Evolutionary conservation across 2,888 invertebrate genomes (phyloP).

Genomic region (Patella caerulea): DNA sequence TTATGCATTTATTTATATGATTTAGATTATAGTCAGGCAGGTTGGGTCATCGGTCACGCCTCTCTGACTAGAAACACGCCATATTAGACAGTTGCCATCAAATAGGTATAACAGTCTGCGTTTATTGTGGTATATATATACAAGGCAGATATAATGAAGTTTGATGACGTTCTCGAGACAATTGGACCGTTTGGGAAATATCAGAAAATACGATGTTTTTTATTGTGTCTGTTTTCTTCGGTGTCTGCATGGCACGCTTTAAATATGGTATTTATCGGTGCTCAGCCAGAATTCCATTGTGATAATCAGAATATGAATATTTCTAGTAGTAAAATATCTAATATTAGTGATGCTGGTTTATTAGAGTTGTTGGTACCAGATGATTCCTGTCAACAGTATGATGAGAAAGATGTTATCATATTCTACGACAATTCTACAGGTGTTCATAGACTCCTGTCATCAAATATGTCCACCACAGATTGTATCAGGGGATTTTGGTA

Average conservation of each 20-base stretch:
- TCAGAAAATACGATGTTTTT: constrained; percentile 88
- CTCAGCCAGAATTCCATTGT: constrained; percentile 90
- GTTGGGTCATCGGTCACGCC: too few relatives aligned
- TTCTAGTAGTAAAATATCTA: constrained; percentile 12
- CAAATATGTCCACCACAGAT: constrained; percentile 15
- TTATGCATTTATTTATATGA: too few relatives aligned
- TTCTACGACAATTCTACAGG: background rate
- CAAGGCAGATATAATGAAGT: constrained; percentile 33
- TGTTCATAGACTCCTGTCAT: background rate
- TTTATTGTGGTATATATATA: background rate
- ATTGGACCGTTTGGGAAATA: constrained; percentile 92
- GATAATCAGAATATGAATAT: constrained; percentile 27
- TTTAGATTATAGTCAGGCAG: too few relatives aligned
- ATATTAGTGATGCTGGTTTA: constrained; percentile 16
- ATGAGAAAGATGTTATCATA: background rate
- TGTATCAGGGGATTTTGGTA: constrained; percentile 80
- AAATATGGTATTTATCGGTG: constrained; percentile 93
- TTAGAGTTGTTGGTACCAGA: constrained; percentile 1
- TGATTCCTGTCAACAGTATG: constrained; percentile 7
- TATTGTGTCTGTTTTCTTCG: constrained; percentile 89
- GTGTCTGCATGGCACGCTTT: constrained; percentile 94
- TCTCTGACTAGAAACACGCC: too few relatives aligned
- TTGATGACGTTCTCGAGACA: constrained; percentile 76
- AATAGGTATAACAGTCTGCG: too few relatives aligned
- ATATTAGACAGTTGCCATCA: too few relatives aligned